Evolutionary conservation across 2,888 invertebrate species (phyloP).

Genomic region (Orchesellides sinensis): DNA sequence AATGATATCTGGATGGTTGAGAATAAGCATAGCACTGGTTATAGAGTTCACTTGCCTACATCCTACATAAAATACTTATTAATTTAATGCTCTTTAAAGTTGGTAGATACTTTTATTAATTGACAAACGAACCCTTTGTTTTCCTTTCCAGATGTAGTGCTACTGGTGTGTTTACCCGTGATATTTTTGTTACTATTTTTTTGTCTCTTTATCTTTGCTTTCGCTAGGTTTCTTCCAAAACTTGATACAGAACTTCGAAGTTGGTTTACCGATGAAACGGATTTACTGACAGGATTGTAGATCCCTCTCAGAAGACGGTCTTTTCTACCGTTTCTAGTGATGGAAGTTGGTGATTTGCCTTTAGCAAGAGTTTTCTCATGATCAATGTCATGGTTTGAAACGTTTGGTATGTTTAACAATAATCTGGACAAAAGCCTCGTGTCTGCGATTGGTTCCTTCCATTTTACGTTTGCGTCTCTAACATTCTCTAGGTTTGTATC

Average conservation of each 20-base stretch:
- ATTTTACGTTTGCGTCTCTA: slow-evolving; percentile 20
- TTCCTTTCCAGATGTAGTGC: background rate
- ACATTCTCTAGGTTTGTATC: background rate
- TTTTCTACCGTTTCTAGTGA: background rate
- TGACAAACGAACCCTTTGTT: background rate
- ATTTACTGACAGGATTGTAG: background rate
- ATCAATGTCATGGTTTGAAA: background rate
- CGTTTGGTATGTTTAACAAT: background rate
- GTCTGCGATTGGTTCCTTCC: slow-evolving; percentile 54
- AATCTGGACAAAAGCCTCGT: slow-evolving; percentile 1
- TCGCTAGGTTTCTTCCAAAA: background rate
- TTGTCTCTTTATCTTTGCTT: background rate
- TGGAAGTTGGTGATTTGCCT: background rate
- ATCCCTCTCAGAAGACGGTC: background rate
- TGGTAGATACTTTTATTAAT: background rate
- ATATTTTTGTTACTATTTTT: background rate
- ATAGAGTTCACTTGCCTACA: too few species aligned
- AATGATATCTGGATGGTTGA: too few species aligned
- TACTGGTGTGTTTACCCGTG: background rate
- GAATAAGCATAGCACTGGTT: too few species aligned
- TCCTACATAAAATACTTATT: too few species aligned
- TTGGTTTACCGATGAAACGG: background rate
- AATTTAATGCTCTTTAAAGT: background rate
- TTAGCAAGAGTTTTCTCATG: background rate
- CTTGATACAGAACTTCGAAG: background rate